These are phyloP conservation scores for Myotis yumanensis DNA, from an alignment of 2,113 vertebrate genomes.

Conservation along the genomic window DNA sequence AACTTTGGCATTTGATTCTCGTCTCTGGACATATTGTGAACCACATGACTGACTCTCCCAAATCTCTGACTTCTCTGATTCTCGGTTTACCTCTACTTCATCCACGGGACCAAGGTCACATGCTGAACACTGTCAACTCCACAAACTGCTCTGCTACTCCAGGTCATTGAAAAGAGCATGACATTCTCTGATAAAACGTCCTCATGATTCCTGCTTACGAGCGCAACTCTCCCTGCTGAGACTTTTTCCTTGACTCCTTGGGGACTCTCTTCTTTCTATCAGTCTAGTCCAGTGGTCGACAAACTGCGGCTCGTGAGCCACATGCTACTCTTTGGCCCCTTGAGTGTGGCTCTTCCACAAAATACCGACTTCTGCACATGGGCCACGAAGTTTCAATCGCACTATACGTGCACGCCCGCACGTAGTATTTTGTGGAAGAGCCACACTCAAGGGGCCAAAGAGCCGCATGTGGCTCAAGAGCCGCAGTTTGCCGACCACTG, in stretches of 20 bases:
- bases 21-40: neutral
- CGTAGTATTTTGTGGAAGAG: too few relatives aligned
- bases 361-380: too few relatives aligned
- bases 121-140: neutral
- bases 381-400: too few relatives aligned
- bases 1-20: neutral
- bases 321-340: too few relatives aligned
- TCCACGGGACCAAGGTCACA: neutral
- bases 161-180: neutral
- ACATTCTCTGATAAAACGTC: neutral
- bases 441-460: too few relatives aligned
- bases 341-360: too few relatives aligned
- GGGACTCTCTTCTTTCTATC: neutral
- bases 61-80: neutral
- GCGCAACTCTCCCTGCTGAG: neutral
- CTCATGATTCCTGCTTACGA: neutral
- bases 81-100: neutral
- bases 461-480: too few relatives aligned
- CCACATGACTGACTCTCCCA: neutral
- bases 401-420: too few relatives aligned
- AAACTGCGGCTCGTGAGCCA: too few relatives aligned
- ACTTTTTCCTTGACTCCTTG: neutral
- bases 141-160: neutral
- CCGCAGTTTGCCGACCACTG: too few relatives aligned
- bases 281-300: neutral